Evolutionary conservation across 2,797 vertebrate genomes (phyloP), one percentile per base, ranked within the genome.

Genomic region (Benthosema pterotum): DNA sequence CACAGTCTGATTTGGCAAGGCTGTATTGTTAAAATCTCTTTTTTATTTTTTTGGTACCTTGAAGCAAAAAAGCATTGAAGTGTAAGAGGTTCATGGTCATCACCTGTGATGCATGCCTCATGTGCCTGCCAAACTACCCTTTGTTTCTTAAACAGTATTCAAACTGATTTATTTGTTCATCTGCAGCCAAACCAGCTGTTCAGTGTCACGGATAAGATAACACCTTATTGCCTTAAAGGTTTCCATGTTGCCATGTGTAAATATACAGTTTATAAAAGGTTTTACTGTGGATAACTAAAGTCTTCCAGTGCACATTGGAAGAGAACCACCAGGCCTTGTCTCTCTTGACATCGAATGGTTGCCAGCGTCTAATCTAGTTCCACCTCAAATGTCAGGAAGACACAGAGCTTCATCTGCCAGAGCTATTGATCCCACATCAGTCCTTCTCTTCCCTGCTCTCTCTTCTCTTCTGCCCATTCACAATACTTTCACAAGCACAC

Each of bases 371-470:
- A 87, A 91, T 89, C 84, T 81, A 82, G 69, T 83, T 85, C 85
- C 80, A 86, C 83, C 84, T 87, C 85, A 87, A 75, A 85, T 85
- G 87, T 91, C 89, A 91, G 72, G 78, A 83, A 85, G 86, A 88
- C 82, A 83, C 82, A 90, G 68, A 65, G 70, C 77, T 87, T 89
- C 87, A 90, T 92, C 80, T 75, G 87, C 91, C 89, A 90, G 53
- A 16, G 64, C 71, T 67, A 90, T 91, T 78, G 86, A 91, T 91
- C 89, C 83, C 74, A 57, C 70, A 50, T 79, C 76, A 69, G 67
- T 65, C 72, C 65, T 60, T 71, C 12, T 61, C 48, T 25, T 69
- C 13, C n/a, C 74, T 42, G 60, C 65, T 16, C 19, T 42, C 58
- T 57, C 80, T 72, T 25, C 22, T 1, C 3, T 25, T 38, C 32